A percentile compares a stretch with the other conserved stretches of the same genome.
Conservation (phyloP, 1,140 invertebrate genomes). For the Drosophila jambulina region DNA sequence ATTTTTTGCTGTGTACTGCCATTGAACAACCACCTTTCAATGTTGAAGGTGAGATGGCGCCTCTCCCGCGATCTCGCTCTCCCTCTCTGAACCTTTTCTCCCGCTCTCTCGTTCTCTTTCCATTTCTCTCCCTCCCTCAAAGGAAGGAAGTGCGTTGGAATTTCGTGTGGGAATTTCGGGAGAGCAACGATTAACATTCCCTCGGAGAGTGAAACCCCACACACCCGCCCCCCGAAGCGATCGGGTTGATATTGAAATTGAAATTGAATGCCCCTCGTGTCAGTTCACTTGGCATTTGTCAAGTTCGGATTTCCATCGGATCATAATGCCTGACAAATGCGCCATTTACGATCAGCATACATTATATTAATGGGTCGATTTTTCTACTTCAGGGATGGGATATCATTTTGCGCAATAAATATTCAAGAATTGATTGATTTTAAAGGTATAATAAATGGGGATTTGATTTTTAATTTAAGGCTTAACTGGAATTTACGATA, state of each 20-base stretch:
- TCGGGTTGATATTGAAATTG: slow-evolving; percentile 41
- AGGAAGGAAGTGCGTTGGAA: slow-evolving; percentile 10
- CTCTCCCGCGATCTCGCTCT: not conserved
- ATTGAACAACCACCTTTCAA: slow-evolving; percentile 44
- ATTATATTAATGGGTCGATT: slow-evolving; percentile 30
- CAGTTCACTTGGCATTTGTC: slow-evolving; percentile 49
- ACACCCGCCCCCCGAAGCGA: slow-evolving; percentile 22
- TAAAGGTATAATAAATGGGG: not conserved
- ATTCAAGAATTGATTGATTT: slow-evolving; percentile 17
- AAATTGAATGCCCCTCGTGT: slow-evolving; percentile 25
- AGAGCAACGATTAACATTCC: slow-evolving; percentile 19
- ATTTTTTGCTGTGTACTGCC: not conserved
- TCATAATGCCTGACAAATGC: slow-evolving; percentile 41
- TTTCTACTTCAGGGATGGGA: not conserved
- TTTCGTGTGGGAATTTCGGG: not conserved
- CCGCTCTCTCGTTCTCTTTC: not conserved
- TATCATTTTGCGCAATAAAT: slow-evolving; percentile 2
- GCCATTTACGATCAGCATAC: slow-evolving; percentile 39
- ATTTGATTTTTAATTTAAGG: not conserved
- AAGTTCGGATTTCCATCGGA: slow-evolving; percentile 40
- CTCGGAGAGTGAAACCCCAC: slow-evolving; percentile 4
- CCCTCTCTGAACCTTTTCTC: not conserved
- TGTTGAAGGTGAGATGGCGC: slow-evolving; percentile 29
- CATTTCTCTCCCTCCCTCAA: not conserved
- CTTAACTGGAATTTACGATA: not conserved